Evolutionary conservation across 2,888 invertebrate genomes (phyloP).

Genomic region (Rhagophthalmus giganteus): DNA sequence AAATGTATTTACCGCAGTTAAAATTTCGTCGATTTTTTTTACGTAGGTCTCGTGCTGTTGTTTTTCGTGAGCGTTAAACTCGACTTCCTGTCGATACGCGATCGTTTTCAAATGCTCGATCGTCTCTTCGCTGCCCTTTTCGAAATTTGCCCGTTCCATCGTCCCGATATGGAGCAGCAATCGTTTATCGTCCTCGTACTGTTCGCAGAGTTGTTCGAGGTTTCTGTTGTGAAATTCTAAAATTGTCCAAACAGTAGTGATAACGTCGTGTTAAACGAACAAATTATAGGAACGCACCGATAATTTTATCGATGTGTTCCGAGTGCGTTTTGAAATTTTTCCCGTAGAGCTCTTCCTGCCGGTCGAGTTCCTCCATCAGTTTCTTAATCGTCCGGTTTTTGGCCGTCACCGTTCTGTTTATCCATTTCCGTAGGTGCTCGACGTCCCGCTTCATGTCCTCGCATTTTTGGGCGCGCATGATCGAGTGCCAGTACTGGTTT

Average conservation of each 20-base stretch:
- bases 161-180: slow-evolving; percentile 59
- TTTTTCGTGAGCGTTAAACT: slow-evolving; percentile 50
- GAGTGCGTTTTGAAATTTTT: slow-evolving; percentile 74
- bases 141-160: slow-evolving; percentile 59
- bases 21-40: slow-evolving; percentile 58
- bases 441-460: slow-evolving; percentile 56
- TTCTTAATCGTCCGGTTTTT: slow-evolving; percentile 70
- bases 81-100: slow-evolving; percentile 46
- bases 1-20: slow-evolving; percentile 56
- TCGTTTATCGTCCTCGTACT: slow-evolving; percentile 59
- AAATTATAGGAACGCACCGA: slow-evolving; percentile 59
- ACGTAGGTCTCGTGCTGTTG: slow-evolving; percentile 46
- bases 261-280: too few relatives aligned
- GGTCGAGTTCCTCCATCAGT: slow-evolving; percentile 67
- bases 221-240: slow-evolving; percentile 58
- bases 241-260: slow-evolving; percentile 18
- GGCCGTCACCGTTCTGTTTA: slow-evolving; percentile 65
- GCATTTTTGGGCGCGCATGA: slow-evolving; percentile 75
- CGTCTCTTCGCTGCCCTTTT: slow-evolving; percentile 53
- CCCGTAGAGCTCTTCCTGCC: slow-evolving; percentile 73
- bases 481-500: slow-evolving; percentile 82
- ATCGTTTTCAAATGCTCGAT: slow-evolving; percentile 53
- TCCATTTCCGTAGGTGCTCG: slow-evolving; percentile 62
- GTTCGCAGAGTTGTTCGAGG: slow-evolving; percentile 53
- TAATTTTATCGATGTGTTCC: slow-evolving; percentile 68